These are phyloP conservation scores for Aphaenogaster ashmeadi DNA, from an alignment of 1,140 invertebrate genomes.

Conservation along the genomic window DNA sequence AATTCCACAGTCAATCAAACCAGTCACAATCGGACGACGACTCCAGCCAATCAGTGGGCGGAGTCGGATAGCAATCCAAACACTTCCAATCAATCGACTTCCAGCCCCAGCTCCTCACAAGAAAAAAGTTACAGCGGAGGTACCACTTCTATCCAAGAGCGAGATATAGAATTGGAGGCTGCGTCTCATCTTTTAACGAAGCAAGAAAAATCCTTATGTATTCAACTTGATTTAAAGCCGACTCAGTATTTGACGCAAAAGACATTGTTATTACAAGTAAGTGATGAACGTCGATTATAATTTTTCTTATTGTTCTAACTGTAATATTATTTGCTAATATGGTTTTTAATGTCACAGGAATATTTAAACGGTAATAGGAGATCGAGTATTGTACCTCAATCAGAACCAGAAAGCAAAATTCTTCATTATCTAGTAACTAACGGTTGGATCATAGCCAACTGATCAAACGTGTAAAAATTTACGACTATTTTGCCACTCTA, in stretches of 20 bases:
- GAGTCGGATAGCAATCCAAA: slow-evolving; percentile 85
- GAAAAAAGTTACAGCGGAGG: slow-evolving; percentile 79
- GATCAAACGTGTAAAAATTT: slow-evolving; percentile 75
- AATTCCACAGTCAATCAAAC: slow-evolving; percentile 81
- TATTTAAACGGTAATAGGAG: slow-evolving; percentile 85
- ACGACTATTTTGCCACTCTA: slow-evolving; percentile 77
- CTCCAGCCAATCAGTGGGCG: slow-evolving; percentile 85
- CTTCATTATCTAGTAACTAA: slow-evolving; percentile 86
- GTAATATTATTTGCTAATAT: slow-evolving; percentile 12
- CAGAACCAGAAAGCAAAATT: slow-evolving; percentile 87
- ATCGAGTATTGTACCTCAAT: slow-evolving; percentile 84
- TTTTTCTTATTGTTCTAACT: slow-evolving; percentile 15
- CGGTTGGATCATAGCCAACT: slow-evolving; percentile 86
- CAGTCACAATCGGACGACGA: slow-evolving; percentile 86
- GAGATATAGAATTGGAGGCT: slow-evolving; percentile 84
- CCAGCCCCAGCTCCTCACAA: slow-evolving; percentile 76
- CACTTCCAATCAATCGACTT: slow-evolving; percentile 77
- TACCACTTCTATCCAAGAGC: slow-evolving; percentile 66
- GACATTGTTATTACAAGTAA: slow-evolving; percentile 85
- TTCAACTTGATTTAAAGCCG: slow-evolving; percentile 86
- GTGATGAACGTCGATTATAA: slow-evolving; percentile 47
- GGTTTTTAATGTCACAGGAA: slow-evolving; percentile 80
- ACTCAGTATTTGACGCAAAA: slow-evolving; percentile 87
- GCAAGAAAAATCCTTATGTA: slow-evolving; percentile 86
- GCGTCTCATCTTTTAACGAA: slow-evolving; percentile 85